phyloP scores from a whole-genome alignment of 2,113 vertebrate genomes.

The Uria lomvia region DNA sequence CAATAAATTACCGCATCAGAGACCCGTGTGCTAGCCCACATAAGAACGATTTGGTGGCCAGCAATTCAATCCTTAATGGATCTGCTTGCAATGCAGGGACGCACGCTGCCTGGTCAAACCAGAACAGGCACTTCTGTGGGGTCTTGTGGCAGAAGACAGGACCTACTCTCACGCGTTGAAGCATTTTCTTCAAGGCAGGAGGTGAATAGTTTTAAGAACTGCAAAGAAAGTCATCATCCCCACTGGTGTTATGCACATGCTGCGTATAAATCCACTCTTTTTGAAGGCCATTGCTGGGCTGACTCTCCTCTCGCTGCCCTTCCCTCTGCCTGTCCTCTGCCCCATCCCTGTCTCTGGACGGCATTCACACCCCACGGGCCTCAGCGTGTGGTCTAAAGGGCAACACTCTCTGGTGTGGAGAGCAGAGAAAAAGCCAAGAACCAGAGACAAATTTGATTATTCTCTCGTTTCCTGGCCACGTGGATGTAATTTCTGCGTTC shows the following conservation, averaged over 20 bases:
- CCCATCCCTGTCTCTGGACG: not conserved
- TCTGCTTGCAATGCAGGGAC: not conserved
- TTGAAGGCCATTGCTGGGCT: not conserved
- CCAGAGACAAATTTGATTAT: not conserved
- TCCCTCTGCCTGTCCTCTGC: not conserved
- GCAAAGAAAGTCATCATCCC: not conserved
- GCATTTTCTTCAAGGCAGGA: not conserved
- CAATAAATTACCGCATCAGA: not conserved
- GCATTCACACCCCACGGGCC: not conserved
- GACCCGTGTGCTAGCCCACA: accelerated
- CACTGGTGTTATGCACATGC: accelerated
- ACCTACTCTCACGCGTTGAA: not conserved
- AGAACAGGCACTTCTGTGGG: not conserved
- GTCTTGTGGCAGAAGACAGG: not conserved
- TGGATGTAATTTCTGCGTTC: not conserved
- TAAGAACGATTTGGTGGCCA: not conserved
- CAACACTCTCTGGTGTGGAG: not conserved
- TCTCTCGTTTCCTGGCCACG: not conserved
- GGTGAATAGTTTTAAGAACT: not conserved
- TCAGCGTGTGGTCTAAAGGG: not conserved
- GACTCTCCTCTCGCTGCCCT: not conserved
- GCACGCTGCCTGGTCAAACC: not conserved
- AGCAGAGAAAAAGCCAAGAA: not conserved
- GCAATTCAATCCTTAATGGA: not conserved
- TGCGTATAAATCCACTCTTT: not conserved